phyloP scores from a whole-genome alignment of 2,888 invertebrate species.

The Eristalinus aeneus region DNA sequence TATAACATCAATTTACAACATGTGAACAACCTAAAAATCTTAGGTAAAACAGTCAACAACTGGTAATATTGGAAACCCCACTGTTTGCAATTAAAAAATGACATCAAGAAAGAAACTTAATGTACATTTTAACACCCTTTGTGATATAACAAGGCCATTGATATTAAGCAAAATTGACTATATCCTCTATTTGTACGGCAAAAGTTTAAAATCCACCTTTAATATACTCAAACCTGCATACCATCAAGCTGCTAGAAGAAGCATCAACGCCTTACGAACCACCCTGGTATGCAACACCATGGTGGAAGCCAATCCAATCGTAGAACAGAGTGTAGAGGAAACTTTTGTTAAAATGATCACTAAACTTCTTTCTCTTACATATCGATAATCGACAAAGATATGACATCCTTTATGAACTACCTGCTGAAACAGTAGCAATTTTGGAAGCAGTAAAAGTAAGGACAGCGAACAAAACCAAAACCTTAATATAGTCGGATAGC shows the following conservation, averaged over 20 bases:
- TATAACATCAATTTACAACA: too few species aligned
- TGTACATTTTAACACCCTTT: neutral
- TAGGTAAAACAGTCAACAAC: neutral
- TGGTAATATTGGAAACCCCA: neutral
- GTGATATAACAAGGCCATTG: neutral
- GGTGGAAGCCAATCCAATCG: neutral
- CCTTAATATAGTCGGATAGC: neutral
- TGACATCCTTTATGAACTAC: neutral
- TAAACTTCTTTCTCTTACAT: neutral
- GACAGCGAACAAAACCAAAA: neutral
- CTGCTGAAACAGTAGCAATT: neutral
- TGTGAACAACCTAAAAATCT: neutral
- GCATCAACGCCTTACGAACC: neutral
- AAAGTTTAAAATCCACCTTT: neutral
- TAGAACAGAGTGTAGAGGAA: neutral
- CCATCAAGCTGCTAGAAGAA: conserved; percentile 1
- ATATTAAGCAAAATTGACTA: neutral
- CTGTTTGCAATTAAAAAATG: neutral
- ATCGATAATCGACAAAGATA: neutral
- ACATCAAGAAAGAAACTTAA: neutral
- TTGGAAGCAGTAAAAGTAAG: neutral
- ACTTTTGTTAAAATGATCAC: neutral
- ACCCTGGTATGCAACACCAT: neutral
- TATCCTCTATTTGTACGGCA: neutral
- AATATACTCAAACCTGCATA: neutral